A percentile compares a stretch with the other conserved stretches of the same genome.
These are phyloP conservation scores for Neoaliturus tenellus DNA, from an alignment of 2,888 invertebrate genomes.

Conservation along the genomic window DNA sequence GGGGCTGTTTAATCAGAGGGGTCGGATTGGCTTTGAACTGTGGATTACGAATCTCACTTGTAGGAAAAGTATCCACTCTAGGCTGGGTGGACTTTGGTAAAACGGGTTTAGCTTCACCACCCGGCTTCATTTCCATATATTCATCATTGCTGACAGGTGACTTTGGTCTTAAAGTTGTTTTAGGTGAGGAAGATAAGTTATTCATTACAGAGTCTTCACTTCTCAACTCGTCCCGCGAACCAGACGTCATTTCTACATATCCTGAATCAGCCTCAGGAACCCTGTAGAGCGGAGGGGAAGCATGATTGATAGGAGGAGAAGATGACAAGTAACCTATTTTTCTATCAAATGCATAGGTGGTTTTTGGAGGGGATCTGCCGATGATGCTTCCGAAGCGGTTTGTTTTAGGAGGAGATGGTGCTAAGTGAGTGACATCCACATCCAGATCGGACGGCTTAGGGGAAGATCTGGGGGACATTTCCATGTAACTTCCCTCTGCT, in stretches of 20 bases:
- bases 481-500: constrained; percentile 66
- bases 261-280: constrained; percentile 71
- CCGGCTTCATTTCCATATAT: constrained; percentile 73
- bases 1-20: constrained; percentile 61
- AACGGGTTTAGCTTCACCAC: constrained; percentile 65
- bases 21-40: constrained; percentile 57
- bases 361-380: constrained; percentile 66
- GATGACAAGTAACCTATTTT: constrained; percentile 52
- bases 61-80: constrained; percentile 64
- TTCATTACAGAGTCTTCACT: constrained; percentile 66
- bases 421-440: constrained; percentile 47
- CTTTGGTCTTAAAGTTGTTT: constrained; percentile 16
- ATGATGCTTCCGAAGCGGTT: constrained; percentile 51
- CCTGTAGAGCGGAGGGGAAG: constrained; percentile 67
- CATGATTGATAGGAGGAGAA: constrained; percentile 62
- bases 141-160: constrained; percentile 64
- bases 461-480: constrained; percentile 67
- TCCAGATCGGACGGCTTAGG: constrained; percentile 63
- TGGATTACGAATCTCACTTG: constrained; percentile 55
- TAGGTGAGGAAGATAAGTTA: constrained; percentile 69
- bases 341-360: constrained; percentile 38
- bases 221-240: constrained; percentile 13
- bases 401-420: constrained; percentile 62
- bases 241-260: constrained; percentile 78
- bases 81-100: constrained; percentile 65